Evolutionary conservation across 2,113 vertebrate genomes (phyloP).

Genomic region (Ranitomeya variabilis): DNA sequence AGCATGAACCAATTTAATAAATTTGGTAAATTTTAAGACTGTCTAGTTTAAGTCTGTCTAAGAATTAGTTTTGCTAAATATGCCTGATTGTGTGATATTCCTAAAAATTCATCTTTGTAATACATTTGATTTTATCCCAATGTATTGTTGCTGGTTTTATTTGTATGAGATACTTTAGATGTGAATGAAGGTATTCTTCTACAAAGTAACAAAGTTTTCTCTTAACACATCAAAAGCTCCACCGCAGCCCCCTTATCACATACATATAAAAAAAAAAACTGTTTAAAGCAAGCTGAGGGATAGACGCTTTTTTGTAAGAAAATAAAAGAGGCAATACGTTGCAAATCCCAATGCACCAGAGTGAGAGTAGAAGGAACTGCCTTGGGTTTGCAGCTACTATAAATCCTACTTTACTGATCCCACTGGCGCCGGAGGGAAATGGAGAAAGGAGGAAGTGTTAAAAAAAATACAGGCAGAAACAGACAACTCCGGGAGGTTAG

Average conservation of each 20-base stretch:
- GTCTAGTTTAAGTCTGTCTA: no score
- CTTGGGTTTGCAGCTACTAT: constrained; percentile 68
- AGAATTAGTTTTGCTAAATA: no score
- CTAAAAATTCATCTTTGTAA: not conserved
- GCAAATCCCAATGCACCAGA: constrained; percentile 73
- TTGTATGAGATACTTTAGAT: not conserved
- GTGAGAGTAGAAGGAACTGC: constrained; percentile 68
- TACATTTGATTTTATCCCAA: not conserved
- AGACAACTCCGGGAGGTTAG: constrained; percentile 50
- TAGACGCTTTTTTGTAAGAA: constrained; percentile 65
- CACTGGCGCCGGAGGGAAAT: constrained; percentile 64
- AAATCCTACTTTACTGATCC: constrained; percentile 72
- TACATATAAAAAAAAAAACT: constrained; percentile 60
- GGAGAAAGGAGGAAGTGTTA: constrained; percentile 65
- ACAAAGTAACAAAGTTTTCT: constrained; percentile 41
- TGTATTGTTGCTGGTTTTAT: not conserved
- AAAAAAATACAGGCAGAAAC: constrained; percentile 64
- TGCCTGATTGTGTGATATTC: not conserved
- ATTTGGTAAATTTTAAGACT: no score
- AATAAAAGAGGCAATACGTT: constrained; percentile 71
- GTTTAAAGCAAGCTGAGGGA: constrained; percentile 67
- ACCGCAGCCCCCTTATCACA: constrained; percentile 59
- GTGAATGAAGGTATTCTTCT: constrained; percentile 4
- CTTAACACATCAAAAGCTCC: constrained; percentile 64
- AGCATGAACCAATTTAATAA: no score